Percentiles rank a stretch among this genome's conserved stretches.
phyloP scores from a whole-genome alignment of 2,888 invertebrate species.

The Euzophera pinguis region DNA sequence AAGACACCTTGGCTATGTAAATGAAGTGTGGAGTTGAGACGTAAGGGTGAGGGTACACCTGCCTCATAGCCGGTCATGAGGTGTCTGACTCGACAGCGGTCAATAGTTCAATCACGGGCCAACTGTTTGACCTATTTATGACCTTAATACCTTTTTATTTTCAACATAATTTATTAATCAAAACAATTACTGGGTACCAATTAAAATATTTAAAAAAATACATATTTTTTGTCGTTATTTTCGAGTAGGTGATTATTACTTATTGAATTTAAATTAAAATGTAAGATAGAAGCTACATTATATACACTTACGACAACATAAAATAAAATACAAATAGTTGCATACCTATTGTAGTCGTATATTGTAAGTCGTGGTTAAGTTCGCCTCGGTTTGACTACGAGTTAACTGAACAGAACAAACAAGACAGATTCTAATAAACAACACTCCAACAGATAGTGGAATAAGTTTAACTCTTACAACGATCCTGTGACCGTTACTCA shows the following conservation, averaged over 20 bases:
- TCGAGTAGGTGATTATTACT: no score
- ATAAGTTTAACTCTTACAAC: constrained; percentile 66
- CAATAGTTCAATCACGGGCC: constrained; percentile 39
- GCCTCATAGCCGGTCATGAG: constrained; percentile 26
- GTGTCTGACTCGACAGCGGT: constrained; percentile 23
- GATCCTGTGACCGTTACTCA: constrained; percentile 73
- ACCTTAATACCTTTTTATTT: no score
- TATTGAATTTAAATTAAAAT: no score
- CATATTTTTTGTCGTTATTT: no score
- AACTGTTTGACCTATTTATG: constrained; percentile 15
- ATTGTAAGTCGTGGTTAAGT: constrained; percentile 15
- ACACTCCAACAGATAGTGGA: constrained; percentile 52
- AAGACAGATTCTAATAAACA: constrained; percentile 51
- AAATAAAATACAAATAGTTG: not conserved
- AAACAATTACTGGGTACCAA: no score
- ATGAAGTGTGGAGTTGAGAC: constrained; percentile 54
- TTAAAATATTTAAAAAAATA: no score
- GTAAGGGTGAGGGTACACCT: constrained; percentile 55
- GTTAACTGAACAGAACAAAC: constrained; percentile 48
- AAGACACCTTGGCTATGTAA: constrained; percentile 67
- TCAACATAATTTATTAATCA: not conserved
- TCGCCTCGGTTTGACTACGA: constrained; percentile 37
- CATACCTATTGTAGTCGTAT: not conserved
- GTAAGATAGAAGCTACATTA: no score
- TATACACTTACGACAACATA: no score